Evolutionary conservation across 2,113 vertebrate genomes (phyloP).

Genomic region (Neolamprologus variostigma): DNA sequence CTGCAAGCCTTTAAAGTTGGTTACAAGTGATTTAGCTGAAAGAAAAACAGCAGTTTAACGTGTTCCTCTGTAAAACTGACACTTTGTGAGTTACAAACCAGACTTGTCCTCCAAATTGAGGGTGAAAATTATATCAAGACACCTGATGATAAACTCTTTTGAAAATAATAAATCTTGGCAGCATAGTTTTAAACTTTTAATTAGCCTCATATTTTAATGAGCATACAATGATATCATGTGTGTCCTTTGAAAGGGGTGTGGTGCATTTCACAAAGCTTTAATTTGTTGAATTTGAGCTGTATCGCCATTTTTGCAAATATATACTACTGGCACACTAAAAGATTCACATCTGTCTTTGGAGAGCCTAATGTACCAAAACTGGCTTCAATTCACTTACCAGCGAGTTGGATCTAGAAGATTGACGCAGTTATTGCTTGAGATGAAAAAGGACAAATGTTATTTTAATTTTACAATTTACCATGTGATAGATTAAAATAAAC

Average conservation of each 20-base stretch:
- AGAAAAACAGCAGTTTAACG: background rate
- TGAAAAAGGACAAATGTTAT: background rate
- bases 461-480: background rate
- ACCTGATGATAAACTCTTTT: background rate
- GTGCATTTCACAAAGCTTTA: background rate
- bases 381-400: background rate
- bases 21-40: background rate
- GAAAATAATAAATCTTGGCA: background rate
- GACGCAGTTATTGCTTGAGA: background rate
- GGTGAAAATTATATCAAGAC: background rate
- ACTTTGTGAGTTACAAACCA: background rate
- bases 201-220: background rate
- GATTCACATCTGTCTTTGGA: background rate
- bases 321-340: fast-evolving
- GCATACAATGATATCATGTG: background rate
- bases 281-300: fast-evolving
- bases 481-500: background rate
- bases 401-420: background rate
- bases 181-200: background rate
- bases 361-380: background rate
- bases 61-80: background rate
- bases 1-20: background rate
- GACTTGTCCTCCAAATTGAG: background rate
- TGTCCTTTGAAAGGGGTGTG: background rate
- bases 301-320: background rate